Evolutionary conservation across 2,888 invertebrate genomes (phyloP).

Genomic region (Serripes groenlandicus): DNA sequence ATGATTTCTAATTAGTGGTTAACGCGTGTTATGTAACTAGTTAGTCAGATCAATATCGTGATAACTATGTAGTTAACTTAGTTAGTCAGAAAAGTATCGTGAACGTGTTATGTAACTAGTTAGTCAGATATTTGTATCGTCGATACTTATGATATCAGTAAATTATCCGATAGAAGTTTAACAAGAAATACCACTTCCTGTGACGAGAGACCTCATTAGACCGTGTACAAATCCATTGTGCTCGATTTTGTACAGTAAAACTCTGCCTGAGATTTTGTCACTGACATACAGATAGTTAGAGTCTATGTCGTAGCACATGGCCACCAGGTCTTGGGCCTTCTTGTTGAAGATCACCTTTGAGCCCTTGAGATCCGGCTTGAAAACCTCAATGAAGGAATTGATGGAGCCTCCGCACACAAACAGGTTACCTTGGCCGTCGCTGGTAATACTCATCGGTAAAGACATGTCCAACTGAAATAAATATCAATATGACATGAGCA

Average conservation of each 20-base stretch:
- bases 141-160: too few relatives aligned
- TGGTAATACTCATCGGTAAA: constrained; percentile 44
- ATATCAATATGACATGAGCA: too few relatives aligned
- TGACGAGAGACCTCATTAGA: constrained; percentile 37
- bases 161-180: too few relatives aligned
- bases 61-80: too few relatives aligned
- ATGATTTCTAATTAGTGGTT: too few relatives aligned
- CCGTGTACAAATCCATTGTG: constrained; percentile 53
- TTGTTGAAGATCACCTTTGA: constrained; percentile 55
- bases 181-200: constrained; percentile 15
- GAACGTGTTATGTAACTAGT: too few relatives aligned
- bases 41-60: too few relatives aligned
- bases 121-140: too few relatives aligned
- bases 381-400: constrained; percentile 54
- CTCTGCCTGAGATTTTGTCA: constrained; percentile 49
- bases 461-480: constrained; percentile 37
- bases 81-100: too few relatives aligned
- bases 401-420: constrained; percentile 55
- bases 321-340: constrained; percentile 49
- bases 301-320: constrained; percentile 50
- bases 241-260: constrained; percentile 51
- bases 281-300: constrained; percentile 39
- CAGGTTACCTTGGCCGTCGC: constrained; percentile 50
- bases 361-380: constrained; percentile 47
- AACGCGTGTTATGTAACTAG: too few relatives aligned